Conservation (phyloP, 2,113 vertebrate species). For the Prunella fulvescens region DNA sequence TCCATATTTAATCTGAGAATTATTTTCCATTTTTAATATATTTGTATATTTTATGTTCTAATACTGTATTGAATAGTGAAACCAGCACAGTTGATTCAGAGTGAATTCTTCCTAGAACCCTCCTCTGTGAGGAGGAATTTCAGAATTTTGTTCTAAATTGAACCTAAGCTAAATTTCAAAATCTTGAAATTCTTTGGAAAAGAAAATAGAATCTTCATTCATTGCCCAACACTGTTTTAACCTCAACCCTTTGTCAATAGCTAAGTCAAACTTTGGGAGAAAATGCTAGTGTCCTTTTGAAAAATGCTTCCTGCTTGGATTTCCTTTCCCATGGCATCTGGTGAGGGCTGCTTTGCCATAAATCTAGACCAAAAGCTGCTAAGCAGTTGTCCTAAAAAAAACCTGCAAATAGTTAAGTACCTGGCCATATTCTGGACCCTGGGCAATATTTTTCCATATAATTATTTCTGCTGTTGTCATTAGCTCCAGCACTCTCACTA, state of each 20-base stretch:
- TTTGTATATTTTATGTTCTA: background rate
- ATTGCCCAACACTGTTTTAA: background rate
- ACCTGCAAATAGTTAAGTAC: slow-evolving; percentile 4
- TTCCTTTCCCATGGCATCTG: background rate
- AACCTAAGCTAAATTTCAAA: background rate
- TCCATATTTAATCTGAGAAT: background rate
- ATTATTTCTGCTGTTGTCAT: slow-evolving; percentile 72
- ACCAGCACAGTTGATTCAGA: background rate
- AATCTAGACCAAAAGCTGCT: slow-evolving; percentile 12
- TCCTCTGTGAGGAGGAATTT: background rate
- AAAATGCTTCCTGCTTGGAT: background rate
- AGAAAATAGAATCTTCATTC: background rate
- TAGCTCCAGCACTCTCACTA: slow-evolving; percentile 65
- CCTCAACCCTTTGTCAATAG: background rate
- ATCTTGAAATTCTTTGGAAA: background rate
- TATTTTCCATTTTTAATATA: background rate
- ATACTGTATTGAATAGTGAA: background rate
- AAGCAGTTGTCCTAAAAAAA: slow-evolving; percentile 10
- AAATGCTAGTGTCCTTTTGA: background rate
- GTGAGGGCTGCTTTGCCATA: background rate
- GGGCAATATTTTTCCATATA: slow-evolving; percentile 60
- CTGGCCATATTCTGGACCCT: slow-evolving; percentile 47
- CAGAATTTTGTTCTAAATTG: background rate
- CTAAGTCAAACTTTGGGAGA: background rate
- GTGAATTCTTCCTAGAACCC: background rate